These are phyloP conservation scores for Parochlus steinenii DNA, from an alignment of 2,888 invertebrate genomes.

Conservation along the genomic window DNA sequence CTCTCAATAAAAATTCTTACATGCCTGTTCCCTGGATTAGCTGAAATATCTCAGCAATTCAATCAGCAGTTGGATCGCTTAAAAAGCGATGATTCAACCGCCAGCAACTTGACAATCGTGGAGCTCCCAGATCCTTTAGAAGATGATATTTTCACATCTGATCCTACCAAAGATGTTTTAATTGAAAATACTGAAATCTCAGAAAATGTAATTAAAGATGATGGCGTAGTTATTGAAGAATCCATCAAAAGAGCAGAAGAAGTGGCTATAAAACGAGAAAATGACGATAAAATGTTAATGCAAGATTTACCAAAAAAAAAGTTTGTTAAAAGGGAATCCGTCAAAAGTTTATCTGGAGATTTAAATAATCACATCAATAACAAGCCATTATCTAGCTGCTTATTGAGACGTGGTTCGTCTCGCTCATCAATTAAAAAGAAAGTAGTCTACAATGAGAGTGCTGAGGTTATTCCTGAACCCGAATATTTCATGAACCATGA, in stretches of 20 bases:
- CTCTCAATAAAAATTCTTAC: too few species aligned
- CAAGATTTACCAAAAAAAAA: neutral
- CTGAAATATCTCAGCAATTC: constrained; percentile 9
- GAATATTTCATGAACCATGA: constrained; percentile 17
- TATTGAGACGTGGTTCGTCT: constrained; percentile 5
- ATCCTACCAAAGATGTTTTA: constrained; percentile 1
- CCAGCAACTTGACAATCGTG: constrained; percentile 9
- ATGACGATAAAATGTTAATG: neutral
- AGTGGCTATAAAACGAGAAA: neutral
- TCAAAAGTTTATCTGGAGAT: too few species aligned
- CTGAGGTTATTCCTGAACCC: constrained; percentile 27
- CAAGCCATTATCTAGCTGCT: constrained; percentile 4
- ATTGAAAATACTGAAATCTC: neutral
- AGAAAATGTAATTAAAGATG: constrained; percentile 1
- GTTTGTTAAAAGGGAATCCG: too few species aligned
- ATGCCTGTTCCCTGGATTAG: too few species aligned
- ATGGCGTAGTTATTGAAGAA: neutral
- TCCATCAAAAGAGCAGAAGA: neutral
- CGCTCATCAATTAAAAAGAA: constrained; percentile 25
- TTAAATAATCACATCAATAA: too few species aligned
- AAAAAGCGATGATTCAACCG: constrained; percentile 7
- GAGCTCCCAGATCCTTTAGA: constrained; percentile 6
- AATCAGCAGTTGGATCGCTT: constrained; percentile 8
- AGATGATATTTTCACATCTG: neutral
- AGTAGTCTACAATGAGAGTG: constrained; percentile 27